Evolutionary conservation across 1,140 invertebrate species (phyloP).

Genomic region (Bathynomus jamesi): DNA sequence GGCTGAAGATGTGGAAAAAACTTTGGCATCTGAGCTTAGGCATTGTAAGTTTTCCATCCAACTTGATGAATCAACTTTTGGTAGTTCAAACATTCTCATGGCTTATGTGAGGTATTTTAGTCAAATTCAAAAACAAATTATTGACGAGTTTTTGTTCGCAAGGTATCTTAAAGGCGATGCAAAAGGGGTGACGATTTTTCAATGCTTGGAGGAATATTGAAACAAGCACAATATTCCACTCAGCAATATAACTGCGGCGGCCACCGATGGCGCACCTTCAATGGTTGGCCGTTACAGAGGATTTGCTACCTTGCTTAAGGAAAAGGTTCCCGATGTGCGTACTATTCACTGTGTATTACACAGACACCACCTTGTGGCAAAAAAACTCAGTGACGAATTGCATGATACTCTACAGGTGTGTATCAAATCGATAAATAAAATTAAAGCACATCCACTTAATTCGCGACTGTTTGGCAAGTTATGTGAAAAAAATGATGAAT

Average conservation of each 20-base stretch:
- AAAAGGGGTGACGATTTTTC: conserved; percentile 24
- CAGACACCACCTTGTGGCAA: conserved; percentile 24
- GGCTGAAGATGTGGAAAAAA: conserved; percentile 28
- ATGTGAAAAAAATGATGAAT: conserved; percentile 17
- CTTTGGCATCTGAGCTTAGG: conserved; percentile 24
- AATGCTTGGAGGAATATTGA: conserved; percentile 38
- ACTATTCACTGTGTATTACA: conserved; percentile 24
- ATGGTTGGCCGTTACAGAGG: conserved; percentile 38
- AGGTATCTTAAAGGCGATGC: conserved; percentile 19
- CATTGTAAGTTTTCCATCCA: conserved; percentile 23
- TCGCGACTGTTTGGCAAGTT: conserved; percentile 2
- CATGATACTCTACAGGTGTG: conserved; percentile 15
- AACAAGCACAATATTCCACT: conserved; percentile 38
- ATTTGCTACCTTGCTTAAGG: conserved; percentile 39
- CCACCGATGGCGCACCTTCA: conserved; percentile 40
- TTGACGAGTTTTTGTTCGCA: conserved; percentile 28
- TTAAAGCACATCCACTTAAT: conserved; percentile 15
- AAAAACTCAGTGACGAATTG: conserved; percentile 16
- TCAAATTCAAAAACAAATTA: conserved; percentile 15
- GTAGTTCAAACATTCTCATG: conserved; percentile 7
- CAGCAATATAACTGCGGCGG: conserved; percentile 39
- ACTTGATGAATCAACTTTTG: conserved; percentile 24
- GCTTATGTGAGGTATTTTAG: conserved; percentile 23
- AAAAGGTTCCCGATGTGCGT: conserved; percentile 33
- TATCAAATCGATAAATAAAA: conserved; percentile 14